Base-by-base conservation (phyloP, 2,797 vertebrate genomes). In the Anableps anableps region DNA sequence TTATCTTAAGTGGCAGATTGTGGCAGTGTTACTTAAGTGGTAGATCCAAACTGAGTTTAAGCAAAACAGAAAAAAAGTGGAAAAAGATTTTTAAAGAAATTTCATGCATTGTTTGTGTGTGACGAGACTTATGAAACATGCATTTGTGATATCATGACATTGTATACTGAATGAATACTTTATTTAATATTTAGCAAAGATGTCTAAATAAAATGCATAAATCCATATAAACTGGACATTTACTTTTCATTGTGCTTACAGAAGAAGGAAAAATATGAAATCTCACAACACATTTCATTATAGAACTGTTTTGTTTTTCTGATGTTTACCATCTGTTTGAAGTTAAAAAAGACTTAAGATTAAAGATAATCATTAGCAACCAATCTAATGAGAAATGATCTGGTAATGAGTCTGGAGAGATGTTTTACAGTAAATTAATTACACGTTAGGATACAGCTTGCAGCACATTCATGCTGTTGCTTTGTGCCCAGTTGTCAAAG, bases 361-460 rank as follows among this genome's bases (percentile, higher is more conserved):
- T 11, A 50, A 48, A 34, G 1, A 19, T 31, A 51, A 74, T 34
- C 53, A 36, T 26, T 36, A 36, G 48, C 72, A 29, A 36, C 31
- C 23, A 3, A 53, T 74, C 72, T 53, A 51, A 51, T 51, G 62
- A 51, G 34, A 77, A 77, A n/a, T 80, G 0, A 47, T 9, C 58
- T 47, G 34, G 75, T 58, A 21, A 26, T 75, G 26, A 50, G 34
- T 51, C 36, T 68, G 21, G 9, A 5, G 47, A 48, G 58, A 75
- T 51, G 14, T 29, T 45, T 78, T 36, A 41, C 29, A 78, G 36
- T 5, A 38, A 26, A 47, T 70, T 31, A 76, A 34, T 83, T 64
- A 23, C 71, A 82, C 64, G 23, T 62, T 53, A 53, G 29, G 13
- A 7, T 78, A n/a, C 62, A 70, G 41, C 51, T 62, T 64, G 29